Evolutionary conservation across 2,888 invertebrate genomes (phyloP), one percentile per base, ranked within the genome.

Genomic region (Limulus polyphemus): DNA sequence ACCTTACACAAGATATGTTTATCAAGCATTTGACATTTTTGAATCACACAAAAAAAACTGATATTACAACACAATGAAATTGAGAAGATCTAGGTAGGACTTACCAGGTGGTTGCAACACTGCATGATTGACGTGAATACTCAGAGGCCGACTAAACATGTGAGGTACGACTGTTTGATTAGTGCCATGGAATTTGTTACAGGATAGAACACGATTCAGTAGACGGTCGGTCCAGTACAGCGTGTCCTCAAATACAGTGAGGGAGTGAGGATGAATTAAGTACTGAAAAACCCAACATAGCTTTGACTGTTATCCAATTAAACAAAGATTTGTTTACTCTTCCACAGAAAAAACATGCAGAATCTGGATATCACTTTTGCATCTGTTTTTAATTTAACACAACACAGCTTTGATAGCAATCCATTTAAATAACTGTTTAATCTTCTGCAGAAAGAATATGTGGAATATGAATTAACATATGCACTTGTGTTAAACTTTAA

Each of bases 141-240:
- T 94, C 7, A 97, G 80, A 0, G 97, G 97, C 77, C 95, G 93
- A 3, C 91, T 90, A 69, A 97, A 93, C 61, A 94, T 79, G 75
- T 95, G 94, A 0, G 91, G 92, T 0, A 95, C 90, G 1, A 97
- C 92, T 0, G 90, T 90, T 75, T 94, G 92, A 75, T 94, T 93
- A 47, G 83, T 81, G 14, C 97, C 95, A 70, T 84, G 84, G 77
- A 88, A 94, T 78, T 98, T 98, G 75, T 94, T 88, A 0, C 92
- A 91, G 0, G 89, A 91, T 9, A 88, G 77, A 56, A 92, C 92
- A 17, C 94, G 79, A 74, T 97, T 95, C 51, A 94, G 78, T 75
- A 95, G 93, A 2, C 92, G 81, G 75, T 97, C 97, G 0, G 95
- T 95, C 92, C 95, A 98, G 77, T 94, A 99, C 61, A 99, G 79